A percentile compares a stretch with the other conserved stretches of the same genome.
phyloP scores from a whole-genome alignment of 1,140 invertebrate species.

The Drosophila athabasca region DNA sequence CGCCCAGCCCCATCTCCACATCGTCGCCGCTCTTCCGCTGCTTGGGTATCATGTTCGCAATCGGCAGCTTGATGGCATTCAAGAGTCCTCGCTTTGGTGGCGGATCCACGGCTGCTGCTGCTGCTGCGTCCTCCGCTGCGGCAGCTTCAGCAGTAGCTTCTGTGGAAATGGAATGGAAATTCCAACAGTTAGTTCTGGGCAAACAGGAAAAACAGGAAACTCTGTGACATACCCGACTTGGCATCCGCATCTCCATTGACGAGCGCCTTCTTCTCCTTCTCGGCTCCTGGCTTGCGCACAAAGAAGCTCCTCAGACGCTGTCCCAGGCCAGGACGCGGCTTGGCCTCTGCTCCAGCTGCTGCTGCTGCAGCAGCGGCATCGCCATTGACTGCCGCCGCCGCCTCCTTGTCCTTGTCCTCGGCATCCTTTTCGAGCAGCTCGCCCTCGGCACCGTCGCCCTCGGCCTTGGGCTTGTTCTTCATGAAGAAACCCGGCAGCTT shows the following conservation, averaged over 20 bases:
- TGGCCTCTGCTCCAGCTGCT: constrained; percentile 70
- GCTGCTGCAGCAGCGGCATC: constrained; percentile 32
- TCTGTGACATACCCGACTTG: constrained; percentile 71
- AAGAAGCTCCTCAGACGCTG: constrained; percentile 79
- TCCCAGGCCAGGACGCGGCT: constrained; percentile 64
- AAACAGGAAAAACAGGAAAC: no score
- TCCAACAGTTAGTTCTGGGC: background rate
- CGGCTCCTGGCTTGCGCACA: constrained; percentile 69
- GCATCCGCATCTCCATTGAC: constrained; percentile 72
- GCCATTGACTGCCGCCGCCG: constrained; percentile 24
- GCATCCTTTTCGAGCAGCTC: constrained; percentile 83
- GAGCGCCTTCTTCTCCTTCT: constrained; percentile 69
- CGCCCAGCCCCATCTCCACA: constrained; percentile 84
- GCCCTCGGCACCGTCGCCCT: constrained; percentile 83
- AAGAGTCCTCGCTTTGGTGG: constrained; percentile 84
- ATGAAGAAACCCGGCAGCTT: constrained; percentile 93
- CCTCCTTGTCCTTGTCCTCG: constrained; percentile 64
- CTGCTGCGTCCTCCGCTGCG: constrained; percentile 61
- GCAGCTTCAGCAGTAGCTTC: constrained; percentile 84
- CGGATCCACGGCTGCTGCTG: constrained; percentile 34
- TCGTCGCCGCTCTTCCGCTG: constrained; percentile 81
- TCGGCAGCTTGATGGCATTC: constrained; percentile 87
- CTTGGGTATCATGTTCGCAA: constrained; percentile 87
- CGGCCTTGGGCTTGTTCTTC: constrained; percentile 87
- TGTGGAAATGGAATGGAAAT: constrained; percentile 7